Conservation (phyloP, 1,140 invertebrate species). For the Magallana gigas region DNA sequence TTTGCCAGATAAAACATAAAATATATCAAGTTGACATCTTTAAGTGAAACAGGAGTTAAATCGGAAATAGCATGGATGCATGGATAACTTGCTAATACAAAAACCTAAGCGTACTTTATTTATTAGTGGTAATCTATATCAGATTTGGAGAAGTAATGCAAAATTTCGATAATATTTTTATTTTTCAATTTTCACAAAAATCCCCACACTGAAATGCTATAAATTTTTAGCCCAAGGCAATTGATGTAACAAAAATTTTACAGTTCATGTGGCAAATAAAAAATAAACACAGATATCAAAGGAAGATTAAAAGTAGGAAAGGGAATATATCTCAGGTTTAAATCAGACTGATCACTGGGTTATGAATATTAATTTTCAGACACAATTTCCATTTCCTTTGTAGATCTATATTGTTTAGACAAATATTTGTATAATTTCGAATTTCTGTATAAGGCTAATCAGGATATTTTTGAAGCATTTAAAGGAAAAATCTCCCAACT, state of each 20-base stretch:
- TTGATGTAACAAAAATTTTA: constrained; percentile 14
- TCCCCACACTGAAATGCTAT: not conserved
- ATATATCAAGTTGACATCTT: too few relatives aligned
- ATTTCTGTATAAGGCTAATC: not conserved
- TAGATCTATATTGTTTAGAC: not conserved
- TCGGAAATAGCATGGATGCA: too few relatives aligned
- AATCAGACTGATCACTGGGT: not conserved
- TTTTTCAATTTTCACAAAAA: constrained; percentile 18
- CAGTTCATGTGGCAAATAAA: constrained; percentile 9
- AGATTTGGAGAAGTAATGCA: constrained; percentile 16
- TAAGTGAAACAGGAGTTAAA: too few relatives aligned
- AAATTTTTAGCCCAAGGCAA: not conserved
- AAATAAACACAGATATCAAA: constrained; percentile 4
- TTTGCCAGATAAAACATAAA: too few relatives aligned
- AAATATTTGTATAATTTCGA: not conserved
- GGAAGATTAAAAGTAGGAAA: not conserved
- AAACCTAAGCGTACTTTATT: too few relatives aligned
- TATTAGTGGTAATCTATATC: not conserved
- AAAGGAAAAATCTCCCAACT: constrained; percentile 1
- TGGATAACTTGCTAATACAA: too few relatives aligned
- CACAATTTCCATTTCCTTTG: not conserved
- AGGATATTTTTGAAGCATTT: constrained; percentile 1
- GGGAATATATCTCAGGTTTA: not conserved
- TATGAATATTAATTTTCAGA: not conserved
- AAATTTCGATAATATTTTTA: not conserved